These are phyloP conservation scores for Calypte anna DNA, from an alignment of 2,113 vertebrate genomes.

Conservation along the genomic window DNA sequence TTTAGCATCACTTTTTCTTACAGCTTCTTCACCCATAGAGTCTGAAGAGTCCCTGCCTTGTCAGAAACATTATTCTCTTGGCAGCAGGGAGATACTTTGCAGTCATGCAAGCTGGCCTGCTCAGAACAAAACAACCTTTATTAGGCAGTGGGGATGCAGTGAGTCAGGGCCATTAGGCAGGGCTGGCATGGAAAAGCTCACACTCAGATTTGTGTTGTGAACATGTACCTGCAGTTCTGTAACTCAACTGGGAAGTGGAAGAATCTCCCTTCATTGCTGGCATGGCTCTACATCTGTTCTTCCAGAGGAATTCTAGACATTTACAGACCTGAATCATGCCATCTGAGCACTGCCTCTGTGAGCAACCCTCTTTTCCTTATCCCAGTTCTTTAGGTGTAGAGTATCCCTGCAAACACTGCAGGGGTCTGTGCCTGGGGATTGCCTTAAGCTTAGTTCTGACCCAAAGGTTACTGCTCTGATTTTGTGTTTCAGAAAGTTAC, in stretches of 20 bases:
- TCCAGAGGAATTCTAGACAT: background rate
- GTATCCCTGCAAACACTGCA: background rate
- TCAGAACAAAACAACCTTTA: background rate
- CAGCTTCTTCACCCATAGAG: background rate
- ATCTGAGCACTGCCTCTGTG: background rate
- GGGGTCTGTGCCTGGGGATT: background rate
- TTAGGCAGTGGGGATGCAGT: background rate
- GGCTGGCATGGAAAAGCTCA: background rate
- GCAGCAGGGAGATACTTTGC: background rate
- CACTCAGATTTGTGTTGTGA: fast-evolving
- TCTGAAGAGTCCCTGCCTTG: background rate
- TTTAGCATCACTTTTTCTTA: background rate
- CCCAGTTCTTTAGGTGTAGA: background rate
- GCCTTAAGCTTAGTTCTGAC: background rate
- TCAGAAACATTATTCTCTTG: background rate
- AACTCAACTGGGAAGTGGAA: background rate
- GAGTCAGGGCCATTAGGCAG: background rate
- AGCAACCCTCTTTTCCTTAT: background rate
- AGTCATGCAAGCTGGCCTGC: background rate
- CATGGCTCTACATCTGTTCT: background rate
- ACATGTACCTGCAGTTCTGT: background rate
- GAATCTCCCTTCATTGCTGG: background rate
- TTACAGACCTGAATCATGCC: background rate
- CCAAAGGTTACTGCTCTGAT: background rate
- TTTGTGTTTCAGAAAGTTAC: background rate